Percentiles rank a stretch among this genome's conserved stretches.
phyloP scores from a whole-genome alignment of 2,888 invertebrate species.

The Hyposoter didymator region DNA sequence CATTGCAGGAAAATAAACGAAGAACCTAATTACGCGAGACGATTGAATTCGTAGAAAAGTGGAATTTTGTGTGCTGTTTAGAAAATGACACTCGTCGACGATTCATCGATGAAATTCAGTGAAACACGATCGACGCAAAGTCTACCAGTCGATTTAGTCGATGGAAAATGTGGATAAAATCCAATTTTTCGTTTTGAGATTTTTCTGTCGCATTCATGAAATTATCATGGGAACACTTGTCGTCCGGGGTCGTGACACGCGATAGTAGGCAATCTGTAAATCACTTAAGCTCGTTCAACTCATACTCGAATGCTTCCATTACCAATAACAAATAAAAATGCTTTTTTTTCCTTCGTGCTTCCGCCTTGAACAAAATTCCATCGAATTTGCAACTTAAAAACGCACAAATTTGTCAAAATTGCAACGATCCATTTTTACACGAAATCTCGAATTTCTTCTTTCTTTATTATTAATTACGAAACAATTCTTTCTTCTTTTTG shows the following conservation, averaged over 20 bases:
- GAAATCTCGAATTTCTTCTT: neutral
- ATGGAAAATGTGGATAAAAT: conserved; percentile 24
- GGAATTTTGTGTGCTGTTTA: neutral
- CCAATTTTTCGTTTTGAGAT: conserved; percentile 23
- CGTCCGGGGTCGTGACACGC: conserved; percentile 73
- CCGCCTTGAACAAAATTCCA: neutral
- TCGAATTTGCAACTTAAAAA: neutral
- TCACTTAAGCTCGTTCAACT: conserved; percentile 40
- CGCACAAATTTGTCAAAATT: neutral
- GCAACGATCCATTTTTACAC: neutral
- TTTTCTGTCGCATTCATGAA: conserved; percentile 4
- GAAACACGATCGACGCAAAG: neutral
- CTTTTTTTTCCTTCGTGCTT: conserved; percentile 27
- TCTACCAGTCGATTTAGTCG: neutral
- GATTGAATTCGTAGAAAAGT: neutral
- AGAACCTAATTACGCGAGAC: neutral
- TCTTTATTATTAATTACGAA: neutral
- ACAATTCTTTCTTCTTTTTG: no score
- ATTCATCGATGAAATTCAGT: neutral
- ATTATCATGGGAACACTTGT: conserved; percentile 57
- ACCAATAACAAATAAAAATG: neutral
- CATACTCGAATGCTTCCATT: conserved; percentile 42
- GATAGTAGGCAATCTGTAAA: conserved; percentile 69
- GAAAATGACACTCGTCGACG: neutral
- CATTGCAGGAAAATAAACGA: neutral